Conservation (phyloP, 2,797 vertebrate species). For the Syngnathus acus region DNA sequence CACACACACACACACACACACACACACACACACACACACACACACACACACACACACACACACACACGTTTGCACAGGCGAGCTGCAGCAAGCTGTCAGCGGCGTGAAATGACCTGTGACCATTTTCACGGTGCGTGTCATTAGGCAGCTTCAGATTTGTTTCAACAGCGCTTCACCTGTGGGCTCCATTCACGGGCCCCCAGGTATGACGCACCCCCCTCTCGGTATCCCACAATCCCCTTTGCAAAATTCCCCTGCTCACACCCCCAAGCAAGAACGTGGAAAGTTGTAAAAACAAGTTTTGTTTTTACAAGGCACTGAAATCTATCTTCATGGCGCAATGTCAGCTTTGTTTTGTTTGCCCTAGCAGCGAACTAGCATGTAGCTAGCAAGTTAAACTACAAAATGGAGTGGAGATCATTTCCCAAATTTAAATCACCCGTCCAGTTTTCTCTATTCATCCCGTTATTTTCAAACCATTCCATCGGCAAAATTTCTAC, state of each 20-base stretch:
- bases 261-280: slow-evolving; percentile 9
- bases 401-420: too few relatives aligned
- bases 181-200: slow-evolving; percentile 78
- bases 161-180: slow-evolving; percentile 85
- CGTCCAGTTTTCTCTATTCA: too few relatives aligned
- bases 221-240: not conserved
- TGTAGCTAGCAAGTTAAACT: too few relatives aligned
- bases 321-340: not conserved
- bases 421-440: too few relatives aligned
- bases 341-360: not conserved
- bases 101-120: slow-evolving; percentile 92
- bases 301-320: not conserved
- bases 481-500: too few relatives aligned
- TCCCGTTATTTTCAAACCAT: too few relatives aligned
- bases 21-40: slow-evolving; percentile 1
- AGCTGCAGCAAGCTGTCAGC: slow-evolving; percentile 71
- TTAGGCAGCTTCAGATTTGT: slow-evolving; percentile 87
- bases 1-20: slow-evolving; percentile 7
- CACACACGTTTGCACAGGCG: slow-evolving; percentile 12
- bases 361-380: not conserved
- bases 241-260: slow-evolving; percentile 40
- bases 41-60: slow-evolving; percentile 3
- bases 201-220: slow-evolving; percentile 71
- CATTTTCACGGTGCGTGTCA: slow-evolving; percentile 87
- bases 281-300: not conserved